Conservation (phyloP, 2,113 vertebrate genomes). For the Rhinolophus ferrumequinum region DNA sequence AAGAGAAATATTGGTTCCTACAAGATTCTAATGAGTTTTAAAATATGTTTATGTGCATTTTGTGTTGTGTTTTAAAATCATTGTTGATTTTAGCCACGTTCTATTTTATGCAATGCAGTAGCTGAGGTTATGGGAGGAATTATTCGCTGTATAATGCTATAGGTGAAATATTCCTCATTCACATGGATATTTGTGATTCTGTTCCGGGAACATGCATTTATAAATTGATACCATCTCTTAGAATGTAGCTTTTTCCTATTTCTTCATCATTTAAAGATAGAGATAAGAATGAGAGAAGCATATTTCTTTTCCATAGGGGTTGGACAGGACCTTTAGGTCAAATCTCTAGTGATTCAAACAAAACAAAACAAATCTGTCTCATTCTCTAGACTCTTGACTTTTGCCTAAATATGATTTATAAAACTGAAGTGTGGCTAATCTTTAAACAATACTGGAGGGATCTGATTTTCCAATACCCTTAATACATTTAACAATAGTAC, state of each 20-base stretch:
- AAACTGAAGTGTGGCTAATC: constrained; percentile 67
- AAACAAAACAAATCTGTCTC: constrained; percentile 66
- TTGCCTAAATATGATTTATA: constrained; percentile 56
- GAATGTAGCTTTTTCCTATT: background rate
- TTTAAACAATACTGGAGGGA: constrained; percentile 57
- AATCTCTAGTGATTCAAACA: constrained; percentile 52
- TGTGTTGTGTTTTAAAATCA: background rate
- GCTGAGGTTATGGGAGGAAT: background rate
- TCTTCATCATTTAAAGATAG: constrained; percentile 9
- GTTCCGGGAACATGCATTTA: background rate
- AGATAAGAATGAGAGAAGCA: constrained; percentile 9
- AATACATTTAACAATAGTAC: constrained; percentile 39
- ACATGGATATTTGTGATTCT: background rate
- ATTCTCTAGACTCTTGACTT: constrained; percentile 42
- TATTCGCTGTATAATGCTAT: background rate
- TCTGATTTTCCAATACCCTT: constrained; percentile 47
- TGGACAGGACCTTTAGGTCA: constrained; percentile 60
- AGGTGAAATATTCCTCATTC: background rate
- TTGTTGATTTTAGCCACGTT: background rate
- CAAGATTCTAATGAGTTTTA: background rate
- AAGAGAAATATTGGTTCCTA: background rate
- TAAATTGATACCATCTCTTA: background rate
- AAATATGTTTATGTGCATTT: background rate
- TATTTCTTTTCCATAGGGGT: background rate
- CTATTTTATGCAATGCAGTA: background rate